Evolutionary conservation across 1,140 invertebrate species (phyloP).

Genomic region (Dreissena polymorpha): DNA sequence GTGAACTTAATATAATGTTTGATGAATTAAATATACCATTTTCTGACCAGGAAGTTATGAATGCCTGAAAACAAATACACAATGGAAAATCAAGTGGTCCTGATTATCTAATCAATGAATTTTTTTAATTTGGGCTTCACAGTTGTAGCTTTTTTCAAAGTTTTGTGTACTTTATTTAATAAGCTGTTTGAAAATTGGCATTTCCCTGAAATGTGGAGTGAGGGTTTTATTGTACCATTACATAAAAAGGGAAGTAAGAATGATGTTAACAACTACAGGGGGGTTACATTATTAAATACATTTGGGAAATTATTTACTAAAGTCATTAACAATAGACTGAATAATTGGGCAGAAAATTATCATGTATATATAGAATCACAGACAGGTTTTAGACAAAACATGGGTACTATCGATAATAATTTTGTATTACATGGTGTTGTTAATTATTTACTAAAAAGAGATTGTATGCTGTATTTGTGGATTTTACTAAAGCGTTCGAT

Average conservation of each 20-base stretch:
- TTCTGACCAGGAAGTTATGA: background rate
- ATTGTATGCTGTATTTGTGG: slow-evolving; percentile 54
- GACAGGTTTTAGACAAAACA: slow-evolving; percentile 59
- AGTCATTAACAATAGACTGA: slow-evolving; percentile 39
- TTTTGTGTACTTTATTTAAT: slow-evolving; percentile 17
- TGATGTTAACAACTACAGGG: slow-evolving; percentile 12
- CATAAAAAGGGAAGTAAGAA: slow-evolving; percentile 16
- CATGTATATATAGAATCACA: slow-evolving; percentile 48
- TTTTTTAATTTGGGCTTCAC: too few species aligned
- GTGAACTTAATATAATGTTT: slow-evolving; percentile 29
- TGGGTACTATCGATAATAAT: slow-evolving; percentile 58
- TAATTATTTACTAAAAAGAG: slow-evolving; percentile 39
- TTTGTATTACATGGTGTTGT: slow-evolving; percentile 51
- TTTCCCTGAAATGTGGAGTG: slow-evolving; percentile 1
- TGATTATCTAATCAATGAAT: too few species aligned
- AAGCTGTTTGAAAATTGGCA: slow-evolving; percentile 10
- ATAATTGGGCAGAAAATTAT: slow-evolving; percentile 22
- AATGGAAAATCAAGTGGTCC: too few species aligned
- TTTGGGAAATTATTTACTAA: slow-evolving; percentile 24
- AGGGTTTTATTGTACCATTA: slow-evolving; percentile 26
- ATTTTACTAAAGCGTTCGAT: slow-evolving; percentile 64
- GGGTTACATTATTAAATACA: slow-evolving; percentile 29
- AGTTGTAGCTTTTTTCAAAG: background rate
- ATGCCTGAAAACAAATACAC: slow-evolving; percentile 6
- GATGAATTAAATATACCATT: slow-evolving; percentile 1